phyloP scores from a whole-genome alignment of 2,113 vertebrate genomes.

The Nymphicus hollandicus region DNA sequence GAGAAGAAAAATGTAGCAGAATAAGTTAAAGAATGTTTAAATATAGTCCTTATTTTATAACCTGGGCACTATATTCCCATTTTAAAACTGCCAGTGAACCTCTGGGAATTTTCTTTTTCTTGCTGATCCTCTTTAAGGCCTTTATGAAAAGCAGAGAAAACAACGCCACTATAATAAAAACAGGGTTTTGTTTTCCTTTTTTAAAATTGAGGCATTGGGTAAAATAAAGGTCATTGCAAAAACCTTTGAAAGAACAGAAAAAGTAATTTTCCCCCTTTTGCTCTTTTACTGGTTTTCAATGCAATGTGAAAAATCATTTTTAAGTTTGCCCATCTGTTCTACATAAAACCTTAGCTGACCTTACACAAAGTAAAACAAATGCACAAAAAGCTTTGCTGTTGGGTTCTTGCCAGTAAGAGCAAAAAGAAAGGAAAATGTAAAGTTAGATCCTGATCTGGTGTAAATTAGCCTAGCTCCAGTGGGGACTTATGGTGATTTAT shows the following conservation, averaged over 20 bases:
- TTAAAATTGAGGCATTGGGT: slow-evolving; percentile 22
- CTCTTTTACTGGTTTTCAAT: slow-evolving; percentile 31
- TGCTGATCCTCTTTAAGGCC: slow-evolving; percentile 1
- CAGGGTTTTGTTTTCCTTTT: background rate
- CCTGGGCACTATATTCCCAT: slow-evolving; percentile 2
- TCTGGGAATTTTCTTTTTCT: slow-evolving; percentile 30
- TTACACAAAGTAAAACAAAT: slow-evolving; percentile 60
- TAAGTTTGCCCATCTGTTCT: slow-evolving; percentile 58
- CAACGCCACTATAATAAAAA: slow-evolving; percentile 5
- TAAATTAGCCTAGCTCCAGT: slow-evolving; percentile 51
- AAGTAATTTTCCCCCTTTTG: background rate
- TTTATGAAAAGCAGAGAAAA: slow-evolving; percentile 20
- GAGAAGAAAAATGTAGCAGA: slow-evolving; percentile 36
- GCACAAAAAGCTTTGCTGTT: slow-evolving; percentile 39
- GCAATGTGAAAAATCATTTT: slow-evolving; percentile 57
- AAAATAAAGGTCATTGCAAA: slow-evolving; percentile 41
- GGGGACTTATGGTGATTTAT: slow-evolving; percentile 42
- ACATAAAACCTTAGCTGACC: slow-evolving; percentile 60
- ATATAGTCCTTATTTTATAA: slow-evolving; percentile 9
- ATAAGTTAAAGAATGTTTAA: slow-evolving; percentile 48
- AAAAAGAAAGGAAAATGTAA: slow-evolving; percentile 23
- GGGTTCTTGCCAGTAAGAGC: slow-evolving; percentile 29
- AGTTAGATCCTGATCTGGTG: slow-evolving; percentile 35
- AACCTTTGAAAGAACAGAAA: slow-evolving; percentile 24
- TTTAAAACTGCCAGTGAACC: slow-evolving; percentile 31